phyloP scores from a whole-genome alignment of 2,797 vertebrate genomes.

The Cossypha caffra region DNA sequence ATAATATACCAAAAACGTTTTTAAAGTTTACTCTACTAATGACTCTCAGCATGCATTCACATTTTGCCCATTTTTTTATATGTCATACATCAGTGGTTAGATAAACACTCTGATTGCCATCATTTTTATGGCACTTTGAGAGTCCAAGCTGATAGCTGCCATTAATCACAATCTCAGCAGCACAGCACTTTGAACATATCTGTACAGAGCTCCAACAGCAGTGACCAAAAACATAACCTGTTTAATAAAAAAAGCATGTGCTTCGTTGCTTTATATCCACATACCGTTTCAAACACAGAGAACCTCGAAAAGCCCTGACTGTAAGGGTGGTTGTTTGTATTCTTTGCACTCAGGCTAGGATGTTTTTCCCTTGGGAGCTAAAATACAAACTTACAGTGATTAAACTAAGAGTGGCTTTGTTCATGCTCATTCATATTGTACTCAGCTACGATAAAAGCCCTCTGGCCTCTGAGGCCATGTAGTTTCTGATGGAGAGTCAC shows the following conservation, averaged over 20 bases:
- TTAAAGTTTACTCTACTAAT: constrained; percentile 30
- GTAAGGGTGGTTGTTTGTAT: neutral
- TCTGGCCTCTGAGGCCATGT: neutral
- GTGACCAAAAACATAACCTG: neutral
- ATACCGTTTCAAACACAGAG: neutral
- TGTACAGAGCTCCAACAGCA: neutral
- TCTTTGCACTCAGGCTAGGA: neutral
- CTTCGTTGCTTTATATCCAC: neutral
- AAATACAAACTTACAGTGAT: neutral
- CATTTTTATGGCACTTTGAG: constrained; percentile 32
- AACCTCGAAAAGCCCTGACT: neutral
- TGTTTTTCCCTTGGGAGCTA: neutral
- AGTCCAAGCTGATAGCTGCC: neutral
- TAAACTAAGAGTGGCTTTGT: neutral
- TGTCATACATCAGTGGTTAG: constrained; percentile 13
- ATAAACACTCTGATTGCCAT: constrained; percentile 49
- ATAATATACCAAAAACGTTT: constrained; percentile 21
- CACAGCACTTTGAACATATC: neutral
- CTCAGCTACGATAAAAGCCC: neutral
- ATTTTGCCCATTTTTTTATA: constrained; percentile 16
- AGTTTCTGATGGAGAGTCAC: neutral
- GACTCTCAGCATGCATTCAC: neutral
- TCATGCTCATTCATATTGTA: neutral
- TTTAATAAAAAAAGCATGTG: neutral
- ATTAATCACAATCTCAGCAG: constrained; percentile 50